Conservation (phyloP, 2,888 invertebrate species). For the Xanthostigma xanthostigma region DNA sequence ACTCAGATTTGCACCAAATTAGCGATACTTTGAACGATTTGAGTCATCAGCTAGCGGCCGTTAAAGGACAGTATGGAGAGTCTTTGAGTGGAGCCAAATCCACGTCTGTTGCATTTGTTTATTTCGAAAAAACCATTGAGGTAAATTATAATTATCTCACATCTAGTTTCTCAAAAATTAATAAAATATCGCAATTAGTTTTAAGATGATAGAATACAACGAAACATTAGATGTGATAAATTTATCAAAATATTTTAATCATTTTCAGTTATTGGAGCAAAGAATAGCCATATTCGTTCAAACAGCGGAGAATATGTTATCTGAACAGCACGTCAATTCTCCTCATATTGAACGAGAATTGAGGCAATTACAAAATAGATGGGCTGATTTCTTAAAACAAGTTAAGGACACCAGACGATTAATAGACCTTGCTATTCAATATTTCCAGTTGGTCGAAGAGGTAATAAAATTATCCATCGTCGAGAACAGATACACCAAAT, state of each 20-base stretch:
- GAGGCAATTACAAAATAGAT: slow-evolving; percentile 43
- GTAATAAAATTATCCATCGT: slow-evolving; percentile 23
- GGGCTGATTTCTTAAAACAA: slow-evolving; percentile 51
- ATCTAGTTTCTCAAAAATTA: too few species aligned
- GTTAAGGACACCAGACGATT: slow-evolving; percentile 47
- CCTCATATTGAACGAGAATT: slow-evolving; percentile 47
- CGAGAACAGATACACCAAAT: background rate
- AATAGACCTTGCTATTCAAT: slow-evolving; percentile 52
- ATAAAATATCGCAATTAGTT: background rate
- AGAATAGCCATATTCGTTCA: slow-evolving; percentile 53
- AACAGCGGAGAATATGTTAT: slow-evolving; percentile 41
- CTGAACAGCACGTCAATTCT: slow-evolving; percentile 33
- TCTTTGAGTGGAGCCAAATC: slow-evolving; percentile 53
- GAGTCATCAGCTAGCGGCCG: slow-evolving; percentile 42
- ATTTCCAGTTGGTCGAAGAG: slow-evolving; percentile 59
- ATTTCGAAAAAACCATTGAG: slow-evolving; percentile 64
- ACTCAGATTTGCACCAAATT: slow-evolving; percentile 52
- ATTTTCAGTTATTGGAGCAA: slow-evolving; percentile 47
- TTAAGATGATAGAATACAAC: background rate
- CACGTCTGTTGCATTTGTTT: slow-evolving; percentile 52
- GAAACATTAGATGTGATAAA: background rate
- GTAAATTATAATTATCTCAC: slow-evolving; percentile 26
- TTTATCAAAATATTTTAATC: slow-evolving; percentile 1
- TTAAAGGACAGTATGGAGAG: slow-evolving; percentile 55
- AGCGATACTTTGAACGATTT: slow-evolving; percentile 54